Conservation (phyloP, 2,113 vertebrate species). For the Rhabdornis inornatus region DNA sequence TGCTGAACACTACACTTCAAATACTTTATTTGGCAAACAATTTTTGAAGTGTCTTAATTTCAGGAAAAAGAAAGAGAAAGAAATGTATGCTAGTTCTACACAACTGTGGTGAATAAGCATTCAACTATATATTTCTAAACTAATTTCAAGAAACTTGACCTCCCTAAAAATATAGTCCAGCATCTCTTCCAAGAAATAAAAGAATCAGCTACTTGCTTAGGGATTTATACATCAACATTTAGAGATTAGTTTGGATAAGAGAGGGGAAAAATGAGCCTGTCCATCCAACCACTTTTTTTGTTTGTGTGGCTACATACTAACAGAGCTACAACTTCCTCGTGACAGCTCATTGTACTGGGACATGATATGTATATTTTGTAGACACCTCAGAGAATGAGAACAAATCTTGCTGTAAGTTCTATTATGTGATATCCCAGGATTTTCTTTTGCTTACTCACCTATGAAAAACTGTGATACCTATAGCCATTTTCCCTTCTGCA, state of each 20-base stretch:
- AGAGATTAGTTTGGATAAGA: background rate
- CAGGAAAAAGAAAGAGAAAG: background rate
- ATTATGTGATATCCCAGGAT: background rate
- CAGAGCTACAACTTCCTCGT: background rate
- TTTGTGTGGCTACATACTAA: background rate
- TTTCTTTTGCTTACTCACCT: background rate
- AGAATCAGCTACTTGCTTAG: background rate
- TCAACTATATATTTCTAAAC: background rate
- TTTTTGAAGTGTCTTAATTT: background rate
- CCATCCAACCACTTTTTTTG: background rate
- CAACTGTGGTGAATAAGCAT: background rate
- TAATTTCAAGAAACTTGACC: background rate
- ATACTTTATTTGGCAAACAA: background rate
- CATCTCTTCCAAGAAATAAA: background rate
- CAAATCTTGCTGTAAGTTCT: background rate
- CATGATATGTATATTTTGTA: background rate
- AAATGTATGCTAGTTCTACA: background rate
- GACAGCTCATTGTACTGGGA: background rate
- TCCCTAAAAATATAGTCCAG: background rate
- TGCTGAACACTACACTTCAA: background rate
- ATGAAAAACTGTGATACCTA: background rate
- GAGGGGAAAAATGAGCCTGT: background rate
- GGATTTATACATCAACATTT: background rate
- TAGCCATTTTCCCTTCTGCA: background rate
- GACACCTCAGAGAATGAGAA: background rate